Base-by-base conservation (phyloP, 1,140 invertebrate genomes). In the Nymphalis io region DNA sequence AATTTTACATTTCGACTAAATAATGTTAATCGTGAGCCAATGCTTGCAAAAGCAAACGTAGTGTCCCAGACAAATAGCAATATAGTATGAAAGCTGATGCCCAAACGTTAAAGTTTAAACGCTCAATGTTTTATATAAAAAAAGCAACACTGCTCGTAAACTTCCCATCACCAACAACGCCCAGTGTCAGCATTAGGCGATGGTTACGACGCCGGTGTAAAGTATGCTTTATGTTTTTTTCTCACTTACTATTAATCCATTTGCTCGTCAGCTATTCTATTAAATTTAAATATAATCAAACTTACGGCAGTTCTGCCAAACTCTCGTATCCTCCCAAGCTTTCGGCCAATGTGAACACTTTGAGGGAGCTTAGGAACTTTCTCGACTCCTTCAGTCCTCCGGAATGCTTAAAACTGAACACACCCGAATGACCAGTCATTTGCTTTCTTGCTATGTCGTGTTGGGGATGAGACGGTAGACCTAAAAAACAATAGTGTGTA, bases 241-340 rank as follows among this genome's bases (percentile, higher is more conserved):
- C n/a, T 33, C 27, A 33, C 27, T 33, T 27, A 27, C 23, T 15
- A 42, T 42, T 8, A 8, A 42, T 8, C 10, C 38, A 39, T 12
- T 12, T 42, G 40, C 4, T 48, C 18, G 16, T 20, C 21, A 20
- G 0, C 16, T 20, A 8, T 11, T 51, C 15, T 6, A n/a, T n/a
- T n/a, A n/a, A 12, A 8, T 23, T 21, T 53, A 13, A 53, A 33
- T 15, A 60, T 27, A 15, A 27, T 1, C 39, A 58, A 20, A 95
- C 95, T 95, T 92, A 96, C 95, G 97, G 96, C 71, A 96, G 88
- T 92, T 96, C 96, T 2, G 95, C 96, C 42, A 99, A 94, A 88
- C 97, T 98, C 88, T 99, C 98, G 85, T 96, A 98, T 60, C 98
- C 98, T 59, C 99, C 99, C 39, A 99, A 93, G 91, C 97, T 99